These are phyloP conservation scores for Ramphastos sulfuratus DNA, from an alignment of 2,113 vertebrate species.

Conservation along the genomic window DNA sequence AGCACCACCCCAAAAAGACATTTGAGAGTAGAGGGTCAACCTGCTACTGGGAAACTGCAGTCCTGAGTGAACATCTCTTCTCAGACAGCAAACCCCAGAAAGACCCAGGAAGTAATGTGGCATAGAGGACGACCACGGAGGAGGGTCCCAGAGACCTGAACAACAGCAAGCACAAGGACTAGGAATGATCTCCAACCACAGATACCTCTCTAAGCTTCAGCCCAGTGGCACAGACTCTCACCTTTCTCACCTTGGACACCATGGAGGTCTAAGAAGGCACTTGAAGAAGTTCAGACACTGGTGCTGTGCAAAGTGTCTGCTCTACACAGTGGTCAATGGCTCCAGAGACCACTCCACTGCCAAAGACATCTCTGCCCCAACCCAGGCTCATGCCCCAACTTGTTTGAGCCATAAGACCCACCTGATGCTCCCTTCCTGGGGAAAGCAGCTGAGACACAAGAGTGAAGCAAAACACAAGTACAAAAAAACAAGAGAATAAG, in stretches of 20 bases:
- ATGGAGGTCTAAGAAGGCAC: not conserved
- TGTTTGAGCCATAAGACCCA: not conserved
- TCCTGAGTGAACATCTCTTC: not conserved
- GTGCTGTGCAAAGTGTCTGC: not conserved
- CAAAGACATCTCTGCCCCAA: not conserved
- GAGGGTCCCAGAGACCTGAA: too few relatives aligned
- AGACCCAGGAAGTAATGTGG: not conserved
- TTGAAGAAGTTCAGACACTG: not conserved
- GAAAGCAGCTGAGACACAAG: rapidly evolving
- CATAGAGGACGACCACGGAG: not conserved
- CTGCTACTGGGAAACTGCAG: not conserved
- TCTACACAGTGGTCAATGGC: rapidly evolving
- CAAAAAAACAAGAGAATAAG: not conserved
- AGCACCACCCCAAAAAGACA: not conserved
- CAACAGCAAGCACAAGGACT: not conserved
- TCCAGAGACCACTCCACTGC: rapidly evolving
- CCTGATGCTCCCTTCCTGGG: not conserved
- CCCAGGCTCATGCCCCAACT: not conserved
- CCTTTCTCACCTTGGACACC: not conserved
- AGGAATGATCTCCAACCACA: not conserved
- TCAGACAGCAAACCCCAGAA: not conserved
- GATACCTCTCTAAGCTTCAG: not conserved
- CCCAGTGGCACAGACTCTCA: not conserved
- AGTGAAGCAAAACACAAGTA: not conserved
- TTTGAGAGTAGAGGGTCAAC: not conserved